Conservation (phyloP, 2,113 vertebrate species). For the Okapia johnstoni region DNA sequence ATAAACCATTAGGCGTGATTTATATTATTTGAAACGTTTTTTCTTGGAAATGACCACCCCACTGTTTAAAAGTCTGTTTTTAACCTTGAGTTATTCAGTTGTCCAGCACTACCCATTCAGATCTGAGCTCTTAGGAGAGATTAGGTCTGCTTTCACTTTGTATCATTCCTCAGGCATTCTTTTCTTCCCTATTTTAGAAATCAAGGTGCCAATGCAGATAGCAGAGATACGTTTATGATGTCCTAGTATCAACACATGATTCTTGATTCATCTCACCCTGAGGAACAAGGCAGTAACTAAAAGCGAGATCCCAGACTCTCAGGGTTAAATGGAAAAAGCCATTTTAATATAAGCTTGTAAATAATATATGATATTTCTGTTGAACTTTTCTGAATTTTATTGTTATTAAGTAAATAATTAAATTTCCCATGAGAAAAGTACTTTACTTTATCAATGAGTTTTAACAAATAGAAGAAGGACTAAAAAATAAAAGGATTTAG, state of each 20-base stretch:
- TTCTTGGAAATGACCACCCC: neutral
- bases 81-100: neutral
- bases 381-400: neutral
- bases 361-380: neutral
- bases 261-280: neutral
- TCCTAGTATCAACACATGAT: neutral
- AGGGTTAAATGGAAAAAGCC: neutral
- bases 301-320: neutral
- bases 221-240: neutral
- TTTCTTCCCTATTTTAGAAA: neutral
- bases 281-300: neutral
- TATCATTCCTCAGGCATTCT: neutral
- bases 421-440: neutral
- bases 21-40: neutral
- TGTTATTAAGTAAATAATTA: neutral
- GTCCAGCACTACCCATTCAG: neutral
- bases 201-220: neutral
- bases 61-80: neutral
- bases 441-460: neutral
- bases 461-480: neutral
- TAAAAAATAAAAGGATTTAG: neutral
- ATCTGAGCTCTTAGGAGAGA: neutral
- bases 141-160: neutral
- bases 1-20: neutral
- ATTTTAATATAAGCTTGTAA: constrained; percentile 27